phyloP scores from a whole-genome alignment of 2,888 invertebrate genomes.

The Macrophya annulata region DNA sequence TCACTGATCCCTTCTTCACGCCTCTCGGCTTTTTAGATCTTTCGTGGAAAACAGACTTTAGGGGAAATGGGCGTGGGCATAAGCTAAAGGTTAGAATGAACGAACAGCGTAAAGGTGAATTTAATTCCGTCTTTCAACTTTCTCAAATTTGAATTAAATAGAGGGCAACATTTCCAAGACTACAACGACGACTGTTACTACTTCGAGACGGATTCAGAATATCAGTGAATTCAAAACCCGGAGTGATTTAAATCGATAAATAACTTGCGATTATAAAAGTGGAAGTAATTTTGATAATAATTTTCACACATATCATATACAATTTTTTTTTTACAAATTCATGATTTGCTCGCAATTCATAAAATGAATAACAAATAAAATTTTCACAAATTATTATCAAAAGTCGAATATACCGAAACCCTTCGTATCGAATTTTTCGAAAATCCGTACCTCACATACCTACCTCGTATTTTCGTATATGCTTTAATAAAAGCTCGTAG shows the following conservation, averaged over 20 bases:
- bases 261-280: background rate
- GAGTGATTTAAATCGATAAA: background rate
- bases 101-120: slow-evolving; percentile 1
- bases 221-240: background rate
- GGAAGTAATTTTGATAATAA: background rate
- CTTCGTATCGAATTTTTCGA: background rate
- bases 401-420: no score
- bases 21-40: slow-evolving; percentile 27
- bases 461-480: background rate
- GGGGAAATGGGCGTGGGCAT: background rate
- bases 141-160: slow-evolving; percentile 11
- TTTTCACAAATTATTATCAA: background rate
- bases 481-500: background rate
- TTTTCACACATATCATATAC: background rate
- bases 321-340: no score
- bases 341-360: background rate
- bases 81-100: slow-evolving; percentile 26
- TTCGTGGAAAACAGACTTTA: background rate
- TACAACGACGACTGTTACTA: background rate
- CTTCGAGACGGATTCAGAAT: background rate
- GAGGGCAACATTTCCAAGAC: background rate
- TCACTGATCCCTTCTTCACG: background rate
- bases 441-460: background rate
- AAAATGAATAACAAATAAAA: background rate
- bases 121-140: slow-evolving; percentile 22